A percentile compares a stretch with the other conserved stretches of the same genome.
Conservation (phyloP, 1,140 invertebrate genomes). For the Procambarus virginalis region DNA sequence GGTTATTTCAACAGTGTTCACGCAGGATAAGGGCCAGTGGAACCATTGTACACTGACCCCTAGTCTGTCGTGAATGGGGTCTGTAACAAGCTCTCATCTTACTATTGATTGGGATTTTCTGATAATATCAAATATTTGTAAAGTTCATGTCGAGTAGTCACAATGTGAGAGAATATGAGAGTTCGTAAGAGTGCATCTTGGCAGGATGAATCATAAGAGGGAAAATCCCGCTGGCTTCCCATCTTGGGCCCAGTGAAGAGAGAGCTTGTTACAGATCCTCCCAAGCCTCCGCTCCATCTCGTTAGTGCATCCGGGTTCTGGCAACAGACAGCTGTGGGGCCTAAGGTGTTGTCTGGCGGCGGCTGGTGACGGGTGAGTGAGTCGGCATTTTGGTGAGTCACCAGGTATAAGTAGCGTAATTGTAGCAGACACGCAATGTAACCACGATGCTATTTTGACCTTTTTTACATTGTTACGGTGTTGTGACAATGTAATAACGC, state of each 20-base stretch:
- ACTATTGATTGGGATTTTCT: conserved; percentile 20
- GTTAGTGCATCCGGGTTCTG: conserved; percentile 53
- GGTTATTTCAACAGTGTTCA: conserved; percentile 18
- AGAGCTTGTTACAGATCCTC: conserved; percentile 63
- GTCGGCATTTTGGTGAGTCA: conserved; percentile 48
- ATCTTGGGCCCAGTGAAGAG: conserved; percentile 49
- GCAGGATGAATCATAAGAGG: conserved; percentile 33
- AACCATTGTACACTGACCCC: conserved; percentile 62
- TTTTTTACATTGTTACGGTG: too few species aligned
- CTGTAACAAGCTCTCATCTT: conserved; percentile 61
- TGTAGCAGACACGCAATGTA: too few species aligned
- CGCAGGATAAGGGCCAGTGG: conserved; percentile 66
- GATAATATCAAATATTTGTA: neutral
- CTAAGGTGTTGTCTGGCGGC: conserved; percentile 54
- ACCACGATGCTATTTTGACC: neutral
- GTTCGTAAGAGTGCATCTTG: conserved; percentile 32
- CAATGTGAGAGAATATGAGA: neutral
- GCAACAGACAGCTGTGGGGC: conserved; percentile 50
- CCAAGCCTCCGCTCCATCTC: conserved; percentile 30
- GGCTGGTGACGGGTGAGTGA: conserved; percentile 58
- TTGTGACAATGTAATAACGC: too few species aligned
- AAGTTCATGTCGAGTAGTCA: neutral
- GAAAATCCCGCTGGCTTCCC: conserved; percentile 20
- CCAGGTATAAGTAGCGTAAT: conserved; percentile 19
- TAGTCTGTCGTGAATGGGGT: conserved; percentile 58